Evolutionary conservation across 2,888 invertebrate genomes (phyloP), one percentile per base, ranked within the genome.

Genomic region (Perizoma affinitatum): DNA sequence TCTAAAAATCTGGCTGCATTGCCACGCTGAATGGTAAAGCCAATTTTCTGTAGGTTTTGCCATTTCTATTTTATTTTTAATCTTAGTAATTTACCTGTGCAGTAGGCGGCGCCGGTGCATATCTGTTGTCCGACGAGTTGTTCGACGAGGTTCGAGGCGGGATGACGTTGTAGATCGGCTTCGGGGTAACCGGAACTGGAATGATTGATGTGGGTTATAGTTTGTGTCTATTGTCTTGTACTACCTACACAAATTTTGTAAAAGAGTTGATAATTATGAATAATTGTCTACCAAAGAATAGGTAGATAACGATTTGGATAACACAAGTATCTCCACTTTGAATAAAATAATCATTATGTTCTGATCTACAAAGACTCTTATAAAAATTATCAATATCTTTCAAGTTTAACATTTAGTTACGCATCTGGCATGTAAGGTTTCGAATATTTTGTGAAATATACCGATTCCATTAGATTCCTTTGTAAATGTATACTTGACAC

Each of bases 81-180:
- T 3, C 22, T 3, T 22, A 3, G 22, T 22, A 22, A 22, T 22
- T 62, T 49, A 89, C 90, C 79, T 87, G 86, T 66, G 83, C 81
- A 43, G 88, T 86, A 68, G 90, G 83, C 63, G 84, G 78, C 61
- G 80, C 74, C 43, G 81, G 76, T 57, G 79, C 72, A 71, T 85
- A 80, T 72, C 82, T 74, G 46, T 75, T 72, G 66, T 88, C 88
- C n/a, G 79, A 80, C 42, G 86, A 79, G 53, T 73, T 74, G 68
- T 88, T 88, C 40, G 83, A 87, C 56, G 80, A 86, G 55, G 79
- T 80, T 51, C 88, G 65, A 35, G 84, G 84, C 42, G 93, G 93
- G 72, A 94, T 93, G 69, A 94, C 93, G 74, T 94, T 94, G 79
- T 93, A 93, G 68, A 95, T 95, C 8, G 94, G 94, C 74, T 89